Evolutionary conservation across 2,113 vertebrate species (phyloP).

Genomic region (Dipodomys stephensi): DNA sequence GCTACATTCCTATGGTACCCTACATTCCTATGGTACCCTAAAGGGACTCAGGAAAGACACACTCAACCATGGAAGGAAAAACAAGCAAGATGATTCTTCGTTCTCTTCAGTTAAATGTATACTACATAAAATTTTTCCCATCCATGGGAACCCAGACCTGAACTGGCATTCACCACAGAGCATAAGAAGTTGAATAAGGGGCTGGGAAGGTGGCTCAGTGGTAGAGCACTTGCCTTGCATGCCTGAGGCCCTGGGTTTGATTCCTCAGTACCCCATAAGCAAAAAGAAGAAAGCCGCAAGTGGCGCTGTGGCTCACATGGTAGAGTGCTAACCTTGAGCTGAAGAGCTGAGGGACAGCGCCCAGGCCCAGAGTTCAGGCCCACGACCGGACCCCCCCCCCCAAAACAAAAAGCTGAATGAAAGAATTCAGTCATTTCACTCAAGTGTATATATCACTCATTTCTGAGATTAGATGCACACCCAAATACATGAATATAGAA

Average conservation of each 20-base stretch:
- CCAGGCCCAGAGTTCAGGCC: too few species aligned
- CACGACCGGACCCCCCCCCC: too few species aligned
- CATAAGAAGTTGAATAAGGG: neutral
- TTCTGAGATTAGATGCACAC: neutral
- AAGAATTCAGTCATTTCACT: neutral
- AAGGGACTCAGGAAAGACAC: neutral
- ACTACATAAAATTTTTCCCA: accelerated
- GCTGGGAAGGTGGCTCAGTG: too few species aligned
- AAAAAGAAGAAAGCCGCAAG: too few species aligned
- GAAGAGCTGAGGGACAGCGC: too few species aligned
- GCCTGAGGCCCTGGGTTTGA: too few species aligned
- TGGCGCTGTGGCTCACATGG: too few species aligned
- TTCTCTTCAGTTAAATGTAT: neutral
- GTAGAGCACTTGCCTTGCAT: too few species aligned
- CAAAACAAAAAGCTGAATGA: too few species aligned
- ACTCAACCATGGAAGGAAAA: accelerated
- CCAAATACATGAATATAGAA: too few species aligned
- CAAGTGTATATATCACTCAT: neutral
- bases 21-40: neutral
- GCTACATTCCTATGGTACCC: neutral
- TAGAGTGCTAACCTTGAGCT: too few species aligned
- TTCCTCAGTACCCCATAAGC: too few species aligned
- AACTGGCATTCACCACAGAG: neutral
- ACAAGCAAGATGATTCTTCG: neutral
- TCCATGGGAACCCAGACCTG: neutral